Evolutionary conservation across 2,797 vertebrate species (phyloP).

Genomic region (Rhadinocentrus ornatus): DNA sequence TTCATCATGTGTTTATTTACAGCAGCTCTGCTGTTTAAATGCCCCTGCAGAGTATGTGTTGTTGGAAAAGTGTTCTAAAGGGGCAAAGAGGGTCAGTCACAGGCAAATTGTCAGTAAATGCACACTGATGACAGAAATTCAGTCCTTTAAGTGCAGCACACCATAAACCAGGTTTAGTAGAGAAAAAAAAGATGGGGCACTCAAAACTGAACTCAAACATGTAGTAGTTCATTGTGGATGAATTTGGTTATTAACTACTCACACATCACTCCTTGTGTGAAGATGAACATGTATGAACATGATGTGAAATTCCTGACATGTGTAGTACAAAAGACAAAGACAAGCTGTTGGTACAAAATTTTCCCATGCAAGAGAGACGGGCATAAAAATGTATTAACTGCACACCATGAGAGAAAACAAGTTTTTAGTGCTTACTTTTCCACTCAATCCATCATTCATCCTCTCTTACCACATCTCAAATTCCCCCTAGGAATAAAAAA

Average conservation of each 20-base stretch:
- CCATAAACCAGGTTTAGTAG: not conserved
- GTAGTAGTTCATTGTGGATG: not conserved
- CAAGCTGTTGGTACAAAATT: not conserved
- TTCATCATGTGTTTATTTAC: constrained; percentile 55
- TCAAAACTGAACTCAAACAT: not conserved
- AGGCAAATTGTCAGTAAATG: constrained; percentile 10
- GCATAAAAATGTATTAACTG: constrained; percentile 9
- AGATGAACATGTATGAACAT: not conserved
- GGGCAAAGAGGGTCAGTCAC: not conserved
- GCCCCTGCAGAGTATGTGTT: constrained; percentile 23
- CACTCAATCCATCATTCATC: constrained; percentile 16
- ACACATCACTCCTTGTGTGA: not conserved
- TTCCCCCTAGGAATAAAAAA: not conserved
- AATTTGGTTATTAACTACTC: not conserved
- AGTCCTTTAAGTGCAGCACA: not conserved
- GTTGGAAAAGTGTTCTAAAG: constrained; percentile 10
- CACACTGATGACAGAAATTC: not conserved
- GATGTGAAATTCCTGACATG: not conserved
- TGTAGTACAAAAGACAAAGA: not conserved
- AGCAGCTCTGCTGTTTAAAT: constrained; percentile 15
- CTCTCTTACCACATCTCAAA: not conserved
- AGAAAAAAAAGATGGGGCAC: not conserved
- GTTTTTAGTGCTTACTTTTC: constrained; percentile 13
- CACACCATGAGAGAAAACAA: constrained; percentile 9
- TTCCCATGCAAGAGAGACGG: not conserved